Evolutionary conservation across 2,113 vertebrate genomes (phyloP), one percentile per base, ranked within the genome.

Genomic region (Poeciliopsis retropinna): DNA sequence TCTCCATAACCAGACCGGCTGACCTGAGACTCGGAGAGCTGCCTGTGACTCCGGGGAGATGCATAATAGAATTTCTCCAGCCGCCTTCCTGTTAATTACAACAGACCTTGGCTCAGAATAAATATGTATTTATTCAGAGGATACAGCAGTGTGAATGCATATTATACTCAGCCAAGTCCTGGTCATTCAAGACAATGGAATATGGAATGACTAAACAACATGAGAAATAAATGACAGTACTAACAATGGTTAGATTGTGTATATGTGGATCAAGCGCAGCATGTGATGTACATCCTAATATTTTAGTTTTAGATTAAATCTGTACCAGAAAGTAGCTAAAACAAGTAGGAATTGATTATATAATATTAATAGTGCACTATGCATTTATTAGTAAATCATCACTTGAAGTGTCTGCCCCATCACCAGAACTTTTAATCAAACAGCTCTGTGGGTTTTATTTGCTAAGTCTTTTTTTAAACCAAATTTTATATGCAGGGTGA

Each of bases 41-140:
- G 75, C 71, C 70, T 57, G 73, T 70, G 77, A 78, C 81, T 91
- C 88, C 75, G 61, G 87, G 82, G 87, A 87, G 79, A 81, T 54
- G 78, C 88, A 91, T 90, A 92, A 93, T 92, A 91, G 80, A 92
- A 93, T 94, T 89, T 85, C 82, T 89, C 80, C 75, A 77, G 80
- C 81, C 54, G 78, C 81, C 86, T 86, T 91, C 84, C 83, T 85
- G 88, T 91, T 94, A 93, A 93, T 93, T 94, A 92, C 84, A 80
- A 70, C 83, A 86, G 88, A 89, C 82, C 88, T 85, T 86, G 81
- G 76, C 87, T 89, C 84, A 82, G 83, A 89, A 90, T 92, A 92
- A 92, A 93, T 93, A 92, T 93, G 89, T 91, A 86, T 89, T 90
- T 91, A 86, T 89, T 90, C 80, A 60, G 81, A 75, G 74, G 73